A percentile compares a stretch with the other conserved stretches of the same genome.
phyloP scores from a whole-genome alignment of 2,113 vertebrate genomes.

The Cyanistes caeruleus region DNA sequence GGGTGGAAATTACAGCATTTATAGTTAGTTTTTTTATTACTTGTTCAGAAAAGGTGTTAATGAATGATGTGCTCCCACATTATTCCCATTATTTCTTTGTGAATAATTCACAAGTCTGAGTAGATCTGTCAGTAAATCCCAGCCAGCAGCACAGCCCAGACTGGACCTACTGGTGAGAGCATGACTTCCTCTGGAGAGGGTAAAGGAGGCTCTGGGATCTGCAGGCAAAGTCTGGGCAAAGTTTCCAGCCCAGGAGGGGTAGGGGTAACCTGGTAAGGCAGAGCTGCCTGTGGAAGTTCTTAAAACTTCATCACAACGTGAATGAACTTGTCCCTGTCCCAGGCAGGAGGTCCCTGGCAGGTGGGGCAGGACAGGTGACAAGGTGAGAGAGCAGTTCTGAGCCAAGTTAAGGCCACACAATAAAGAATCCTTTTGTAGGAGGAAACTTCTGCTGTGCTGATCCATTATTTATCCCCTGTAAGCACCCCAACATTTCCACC shows the following conservation, averaged over 20 bases:
- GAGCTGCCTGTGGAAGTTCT: not conserved
- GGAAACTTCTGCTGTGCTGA: not conserved
- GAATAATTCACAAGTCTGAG: not conserved
- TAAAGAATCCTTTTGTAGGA: not conserved
- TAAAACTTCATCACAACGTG: too few species aligned
- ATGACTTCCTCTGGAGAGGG: not conserved
- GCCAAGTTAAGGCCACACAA: not conserved
- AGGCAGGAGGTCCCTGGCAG: not conserved
- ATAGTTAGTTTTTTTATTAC: not conserved
- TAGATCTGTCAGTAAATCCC: not conserved
- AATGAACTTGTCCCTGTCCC: rapidly evolving
- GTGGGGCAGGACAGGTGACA: not conserved
- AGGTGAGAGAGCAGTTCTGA: not conserved
- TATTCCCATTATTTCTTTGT: not conserved
- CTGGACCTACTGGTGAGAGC: not conserved
- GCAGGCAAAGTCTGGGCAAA: not conserved
- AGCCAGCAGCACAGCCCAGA: not conserved
- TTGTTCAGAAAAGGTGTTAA: not conserved
- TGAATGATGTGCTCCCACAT: not conserved
- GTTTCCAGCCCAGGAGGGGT: not conserved
- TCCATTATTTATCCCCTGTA: not conserved
- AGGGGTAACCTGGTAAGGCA: not conserved
- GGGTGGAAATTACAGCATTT: not conserved
- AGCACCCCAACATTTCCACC: not conserved
- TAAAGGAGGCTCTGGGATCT: not conserved